Evolutionary conservation across 2,888 invertebrate species (phyloP).

Genomic region (Isotomurus palustris): DNA sequence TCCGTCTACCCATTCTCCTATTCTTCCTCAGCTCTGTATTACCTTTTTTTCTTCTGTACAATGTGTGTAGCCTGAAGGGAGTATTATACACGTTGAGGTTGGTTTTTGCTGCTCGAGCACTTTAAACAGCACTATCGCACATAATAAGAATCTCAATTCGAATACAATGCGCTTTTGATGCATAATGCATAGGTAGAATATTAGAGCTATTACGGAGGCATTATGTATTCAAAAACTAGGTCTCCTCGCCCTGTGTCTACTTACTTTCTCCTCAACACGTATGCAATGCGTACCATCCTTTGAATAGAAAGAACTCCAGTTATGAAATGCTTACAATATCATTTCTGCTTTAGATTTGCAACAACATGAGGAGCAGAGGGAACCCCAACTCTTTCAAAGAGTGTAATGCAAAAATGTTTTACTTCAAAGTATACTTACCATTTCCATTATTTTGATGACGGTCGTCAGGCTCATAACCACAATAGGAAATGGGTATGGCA

Average conservation of each 20-base stretch:
- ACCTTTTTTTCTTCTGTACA: no score
- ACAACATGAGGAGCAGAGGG: background rate
- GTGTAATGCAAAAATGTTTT: conserved; percentile 14
- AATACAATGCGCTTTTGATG: conserved; percentile 12
- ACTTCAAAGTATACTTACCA: conserved; percentile 16
- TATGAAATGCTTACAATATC: background rate
- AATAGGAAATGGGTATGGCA: conserved; percentile 39
- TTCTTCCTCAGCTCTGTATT: no score
- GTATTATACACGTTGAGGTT: no score
- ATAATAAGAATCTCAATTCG: conserved; percentile 13
- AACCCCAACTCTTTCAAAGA: background rate
- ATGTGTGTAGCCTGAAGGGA: no score
- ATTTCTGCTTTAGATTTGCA: conserved; percentile 5
- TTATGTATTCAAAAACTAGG: conserved; percentile 12
- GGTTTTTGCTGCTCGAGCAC: background rate
- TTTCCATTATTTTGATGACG: conserved; percentile 27
- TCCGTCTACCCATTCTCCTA: no score
- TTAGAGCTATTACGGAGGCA: conserved; percentile 13
- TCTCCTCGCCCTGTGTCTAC: background rate
- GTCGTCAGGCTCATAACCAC: conserved; percentile 39
- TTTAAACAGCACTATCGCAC: conserved; percentile 13
- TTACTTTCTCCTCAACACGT: background rate
- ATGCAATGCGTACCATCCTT: background rate
- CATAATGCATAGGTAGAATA: conserved; percentile 13
- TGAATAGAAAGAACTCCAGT: conserved; percentile 5